phyloP scores from a whole-genome alignment of 2,113 vertebrate species.

The Dicentrarchus labrax region DNA sequence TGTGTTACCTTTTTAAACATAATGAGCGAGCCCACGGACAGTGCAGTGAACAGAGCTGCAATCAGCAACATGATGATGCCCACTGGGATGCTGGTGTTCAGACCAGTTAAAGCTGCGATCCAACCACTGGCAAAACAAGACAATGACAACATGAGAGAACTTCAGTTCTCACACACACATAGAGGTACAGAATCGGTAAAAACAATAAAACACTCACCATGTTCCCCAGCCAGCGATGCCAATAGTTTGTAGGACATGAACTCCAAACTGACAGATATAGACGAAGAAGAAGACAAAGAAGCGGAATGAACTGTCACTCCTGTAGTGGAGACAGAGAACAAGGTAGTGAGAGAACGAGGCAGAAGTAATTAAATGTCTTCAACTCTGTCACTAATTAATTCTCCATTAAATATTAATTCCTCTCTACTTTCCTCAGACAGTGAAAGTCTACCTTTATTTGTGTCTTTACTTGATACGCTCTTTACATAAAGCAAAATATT shows the following conservation, averaged over 20 bases:
- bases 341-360: not conserved
- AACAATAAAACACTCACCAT: slow-evolving; percentile 85
- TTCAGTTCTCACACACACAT: not conserved
- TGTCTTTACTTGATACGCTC: not conserved
- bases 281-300: slow-evolving; percentile 99
- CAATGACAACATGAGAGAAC: slow-evolving; percentile 9
- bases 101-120: slow-evolving; percentile 97
- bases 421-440: not conserved
- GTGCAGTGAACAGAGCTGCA: slow-evolving; percentile 96
- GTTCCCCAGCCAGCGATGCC: slow-evolving; percentile 97
- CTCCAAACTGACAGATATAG: slow-evolving; percentile 98
- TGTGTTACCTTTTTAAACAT: slow-evolving; percentile 97
- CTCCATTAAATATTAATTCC: not conserved
- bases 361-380: not conserved
- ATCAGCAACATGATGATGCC: slow-evolving; percentile 99
- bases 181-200: not conserved
- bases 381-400: not conserved
- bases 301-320: slow-evolving; percentile 99
- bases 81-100: slow-evolving; percentile 94
- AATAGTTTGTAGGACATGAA: slow-evolving; percentile 96
- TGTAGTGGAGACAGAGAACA: slow-evolving; percentile 70
- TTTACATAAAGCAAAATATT: not conserved
- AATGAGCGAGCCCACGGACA: slow-evolving; percentile 96
- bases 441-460: not conserved
- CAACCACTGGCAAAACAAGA: slow-evolving; percentile 88